Evolutionary conservation across 2,888 invertebrate genomes (phyloP).

Genomic region (Polyommatus icarus): DNA sequence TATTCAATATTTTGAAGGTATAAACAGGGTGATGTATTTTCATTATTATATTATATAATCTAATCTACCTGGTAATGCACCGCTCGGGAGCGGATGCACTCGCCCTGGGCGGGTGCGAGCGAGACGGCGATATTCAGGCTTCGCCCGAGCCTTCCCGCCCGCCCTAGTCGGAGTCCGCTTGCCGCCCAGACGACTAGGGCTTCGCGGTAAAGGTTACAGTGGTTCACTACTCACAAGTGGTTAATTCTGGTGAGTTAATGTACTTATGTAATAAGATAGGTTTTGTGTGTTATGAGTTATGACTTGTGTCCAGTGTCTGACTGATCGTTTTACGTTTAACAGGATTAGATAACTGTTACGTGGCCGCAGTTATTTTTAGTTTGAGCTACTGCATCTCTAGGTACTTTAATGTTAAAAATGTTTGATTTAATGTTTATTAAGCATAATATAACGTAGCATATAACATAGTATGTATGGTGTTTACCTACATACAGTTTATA

Average conservation of each 20-base stretch:
- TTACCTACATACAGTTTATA: too few species aligned
- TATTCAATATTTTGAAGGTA: background rate
- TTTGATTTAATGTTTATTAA: background rate
- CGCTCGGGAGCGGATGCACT: conserved; percentile 57
- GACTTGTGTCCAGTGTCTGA: background rate
- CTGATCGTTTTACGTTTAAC: background rate
- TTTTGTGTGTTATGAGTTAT: background rate
- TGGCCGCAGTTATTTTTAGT: background rate
- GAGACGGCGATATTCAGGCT: conserved; percentile 63
- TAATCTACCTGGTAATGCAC: conserved; percentile 47
- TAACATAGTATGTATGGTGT: too few species aligned
- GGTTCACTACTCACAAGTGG: conserved; percentile 15
- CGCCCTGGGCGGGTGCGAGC: conserved; percentile 49
- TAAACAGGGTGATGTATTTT: background rate
- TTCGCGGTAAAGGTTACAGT: conserved; percentile 24
- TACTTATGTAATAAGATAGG: conserved; percentile 16
- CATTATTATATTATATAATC: conserved; percentile 10
- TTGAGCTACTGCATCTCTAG: background rate
- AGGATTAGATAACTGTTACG: conserved; percentile 17
- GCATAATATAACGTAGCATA: too few species aligned
- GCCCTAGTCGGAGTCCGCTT: conserved; percentile 66
- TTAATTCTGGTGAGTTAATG: conserved; percentile 7
- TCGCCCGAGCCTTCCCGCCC: conserved; percentile 66
- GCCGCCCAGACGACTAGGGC: conserved; percentile 45
- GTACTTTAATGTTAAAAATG: background rate